Evolutionary conservation across 1,140 invertebrate species (phyloP).

Genomic region (Trinorchestia longiramus): DNA sequence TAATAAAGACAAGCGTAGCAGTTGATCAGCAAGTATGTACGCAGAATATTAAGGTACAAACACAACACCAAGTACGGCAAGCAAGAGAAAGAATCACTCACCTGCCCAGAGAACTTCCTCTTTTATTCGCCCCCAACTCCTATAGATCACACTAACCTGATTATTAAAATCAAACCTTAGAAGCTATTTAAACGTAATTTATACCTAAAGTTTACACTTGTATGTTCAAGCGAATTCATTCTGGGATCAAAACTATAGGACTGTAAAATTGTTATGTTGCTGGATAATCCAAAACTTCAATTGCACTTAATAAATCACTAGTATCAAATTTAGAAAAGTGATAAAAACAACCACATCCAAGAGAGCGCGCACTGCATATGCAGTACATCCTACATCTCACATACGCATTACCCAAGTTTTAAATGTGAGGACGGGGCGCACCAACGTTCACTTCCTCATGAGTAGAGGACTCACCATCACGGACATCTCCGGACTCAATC

Average conservation of each 20-base stretch:
- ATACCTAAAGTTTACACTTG: neutral
- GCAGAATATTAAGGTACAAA: neutral
- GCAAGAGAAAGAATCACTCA: conserved; percentile 48
- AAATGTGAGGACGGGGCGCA: no score
- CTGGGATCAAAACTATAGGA: neutral
- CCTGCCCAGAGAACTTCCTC: neutral
- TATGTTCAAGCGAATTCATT: neutral
- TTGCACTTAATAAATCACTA: no score
- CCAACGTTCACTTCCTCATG: no score
- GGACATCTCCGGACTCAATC: conserved; percentile 92
- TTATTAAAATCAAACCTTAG: neutral
- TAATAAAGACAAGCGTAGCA: neutral
- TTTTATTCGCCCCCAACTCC: neutral
- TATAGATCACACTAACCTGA: neutral
- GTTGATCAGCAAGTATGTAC: neutral
- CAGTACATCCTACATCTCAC: no score
- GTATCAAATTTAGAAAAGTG: no score
- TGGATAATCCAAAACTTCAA: no score
- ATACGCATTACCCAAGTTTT: no score
- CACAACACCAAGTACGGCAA: conserved; percentile 39
- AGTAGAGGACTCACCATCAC: conserved; percentile 83
- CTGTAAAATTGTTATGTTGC: neutral
- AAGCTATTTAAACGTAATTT: neutral
- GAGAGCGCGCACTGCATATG: no score
- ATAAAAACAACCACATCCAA: no score